Conservation (phyloP, 2,888 invertebrate species). For the Epicampocera succincta region DNA sequence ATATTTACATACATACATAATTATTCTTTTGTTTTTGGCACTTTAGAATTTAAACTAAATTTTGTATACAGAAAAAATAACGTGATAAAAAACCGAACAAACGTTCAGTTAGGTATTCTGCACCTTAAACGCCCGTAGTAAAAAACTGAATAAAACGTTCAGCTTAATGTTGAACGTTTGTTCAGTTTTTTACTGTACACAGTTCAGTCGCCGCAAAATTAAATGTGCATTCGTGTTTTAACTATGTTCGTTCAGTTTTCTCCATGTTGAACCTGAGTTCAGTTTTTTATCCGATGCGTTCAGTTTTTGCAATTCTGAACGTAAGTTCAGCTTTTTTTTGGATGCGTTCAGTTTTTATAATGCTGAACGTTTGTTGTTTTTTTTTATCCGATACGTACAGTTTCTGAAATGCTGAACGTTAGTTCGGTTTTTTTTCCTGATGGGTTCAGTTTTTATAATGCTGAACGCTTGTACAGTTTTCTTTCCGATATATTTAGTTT, state of each 20-base stretch:
- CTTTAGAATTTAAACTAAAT: too few relatives aligned
- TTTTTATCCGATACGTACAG: not conserved
- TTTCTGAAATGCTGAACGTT: not conserved
- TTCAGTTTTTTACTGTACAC: constrained; percentile 1
- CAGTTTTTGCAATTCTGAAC: not conserved
- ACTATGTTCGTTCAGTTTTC: too few relatives aligned
- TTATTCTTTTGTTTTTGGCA: too few relatives aligned
- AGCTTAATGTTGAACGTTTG: not conserved
- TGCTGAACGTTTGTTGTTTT: constrained; percentile 1
- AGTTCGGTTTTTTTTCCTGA: not conserved
- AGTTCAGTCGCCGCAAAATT: too few relatives aligned
- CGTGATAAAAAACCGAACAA: constrained; percentile 11
- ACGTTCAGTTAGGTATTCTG: constrained; percentile 28
- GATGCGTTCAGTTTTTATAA: not conserved
- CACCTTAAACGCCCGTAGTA: constrained; percentile 35
- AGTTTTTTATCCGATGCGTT: not conserved
- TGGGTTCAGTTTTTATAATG: too few relatives aligned
- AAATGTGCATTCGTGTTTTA: too few relatives aligned
- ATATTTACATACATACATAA: too few relatives aligned
- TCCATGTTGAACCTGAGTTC: not conserved
- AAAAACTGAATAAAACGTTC: constrained; percentile 34
- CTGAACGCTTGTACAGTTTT: too few relatives aligned
- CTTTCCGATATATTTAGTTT: too few relatives aligned
- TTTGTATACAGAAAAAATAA: not conserved
- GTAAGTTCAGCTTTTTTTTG: not conserved